phyloP scores from a whole-genome alignment of 2,797 vertebrate genomes.

The Anguilla pacifica region DNA sequence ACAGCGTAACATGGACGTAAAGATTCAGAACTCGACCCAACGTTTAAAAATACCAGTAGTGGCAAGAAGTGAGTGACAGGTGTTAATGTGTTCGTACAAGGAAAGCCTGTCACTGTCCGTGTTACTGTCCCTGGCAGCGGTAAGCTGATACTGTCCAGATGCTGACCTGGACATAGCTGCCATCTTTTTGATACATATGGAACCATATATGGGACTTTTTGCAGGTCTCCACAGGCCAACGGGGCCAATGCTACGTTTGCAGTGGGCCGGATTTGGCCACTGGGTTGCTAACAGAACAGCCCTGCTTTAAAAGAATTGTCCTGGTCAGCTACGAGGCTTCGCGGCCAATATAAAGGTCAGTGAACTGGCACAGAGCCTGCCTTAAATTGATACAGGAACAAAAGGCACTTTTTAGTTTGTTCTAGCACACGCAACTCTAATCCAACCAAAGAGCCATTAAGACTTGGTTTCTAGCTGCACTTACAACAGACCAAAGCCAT shows the following conservation, averaged over 20 bases:
- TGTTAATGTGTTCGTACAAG: not conserved
- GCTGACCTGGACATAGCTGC: not conserved
- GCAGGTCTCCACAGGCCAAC: not conserved
- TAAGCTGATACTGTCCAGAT: not conserved
- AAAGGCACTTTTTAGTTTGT: not conserved
- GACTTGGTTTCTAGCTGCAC: not conserved
- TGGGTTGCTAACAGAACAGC: not conserved
- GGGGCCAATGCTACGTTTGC: not conserved
- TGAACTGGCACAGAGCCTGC: not conserved
- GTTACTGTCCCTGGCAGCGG: not conserved
- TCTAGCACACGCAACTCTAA: not conserved
- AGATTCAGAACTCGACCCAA: not conserved
- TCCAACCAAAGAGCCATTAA: not conserved
- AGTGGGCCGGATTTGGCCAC: not conserved
- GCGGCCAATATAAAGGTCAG: not conserved
- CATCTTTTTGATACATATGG: not conserved
- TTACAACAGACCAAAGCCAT: not conserved
- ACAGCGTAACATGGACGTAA: not conserved
- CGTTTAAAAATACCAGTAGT: constrained; percentile 9
- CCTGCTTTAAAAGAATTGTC: not conserved
- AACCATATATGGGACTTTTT: not conserved
- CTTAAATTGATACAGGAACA: not conserved
- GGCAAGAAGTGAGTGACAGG: not conserved
- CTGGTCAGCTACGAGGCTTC: not conserved
- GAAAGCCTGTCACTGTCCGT: not conserved